Conservation (phyloP, 2,888 invertebrate species). For the Hyposoter dolosus region DNA sequence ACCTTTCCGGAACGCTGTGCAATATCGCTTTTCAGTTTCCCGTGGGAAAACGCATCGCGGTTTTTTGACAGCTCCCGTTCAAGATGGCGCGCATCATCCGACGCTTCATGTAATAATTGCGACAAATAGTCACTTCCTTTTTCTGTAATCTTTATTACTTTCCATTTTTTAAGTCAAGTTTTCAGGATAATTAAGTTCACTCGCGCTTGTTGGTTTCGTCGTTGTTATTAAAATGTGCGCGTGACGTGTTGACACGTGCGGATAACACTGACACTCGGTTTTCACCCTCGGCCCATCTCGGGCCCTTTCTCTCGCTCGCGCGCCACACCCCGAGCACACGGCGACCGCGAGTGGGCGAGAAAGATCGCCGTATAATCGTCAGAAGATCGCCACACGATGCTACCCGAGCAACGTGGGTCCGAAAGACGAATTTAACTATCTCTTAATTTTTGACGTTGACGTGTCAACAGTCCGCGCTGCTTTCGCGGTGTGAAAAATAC, state of each 20-base stretch:
- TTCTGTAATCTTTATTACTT: not conserved
- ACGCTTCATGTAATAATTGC: not conserved
- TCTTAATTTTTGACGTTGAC: constrained; percentile 9
- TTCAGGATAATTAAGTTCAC: not conserved
- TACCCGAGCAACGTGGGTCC: not conserved
- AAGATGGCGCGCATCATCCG: constrained; percentile 12
- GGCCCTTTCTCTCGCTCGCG: constrained; percentile 18
- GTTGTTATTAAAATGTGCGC: not conserved
- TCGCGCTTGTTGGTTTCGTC: not conserved
- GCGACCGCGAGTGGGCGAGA: constrained; percentile 3
- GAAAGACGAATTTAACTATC: not conserved
- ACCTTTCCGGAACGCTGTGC: not conserved
- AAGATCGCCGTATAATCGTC: not conserved
- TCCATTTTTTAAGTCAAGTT: not conserved
- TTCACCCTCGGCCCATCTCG: constrained; percentile 13
- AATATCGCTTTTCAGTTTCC: not conserved
- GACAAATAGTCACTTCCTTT: not conserved
- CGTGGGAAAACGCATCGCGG: not conserved
- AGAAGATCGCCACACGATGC: not conserved
- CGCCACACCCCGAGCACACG: constrained; percentile 20
- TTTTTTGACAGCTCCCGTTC: not conserved
- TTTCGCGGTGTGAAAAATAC: not conserved
- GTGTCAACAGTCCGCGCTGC: constrained; percentile 1
- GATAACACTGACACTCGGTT: constrained; percentile 8
- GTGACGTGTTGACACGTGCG: constrained; percentile 9